These are phyloP conservation scores for Pogona vitticeps DNA, from an alignment of 2,113 vertebrate genomes.

Conservation along the genomic window DNA sequence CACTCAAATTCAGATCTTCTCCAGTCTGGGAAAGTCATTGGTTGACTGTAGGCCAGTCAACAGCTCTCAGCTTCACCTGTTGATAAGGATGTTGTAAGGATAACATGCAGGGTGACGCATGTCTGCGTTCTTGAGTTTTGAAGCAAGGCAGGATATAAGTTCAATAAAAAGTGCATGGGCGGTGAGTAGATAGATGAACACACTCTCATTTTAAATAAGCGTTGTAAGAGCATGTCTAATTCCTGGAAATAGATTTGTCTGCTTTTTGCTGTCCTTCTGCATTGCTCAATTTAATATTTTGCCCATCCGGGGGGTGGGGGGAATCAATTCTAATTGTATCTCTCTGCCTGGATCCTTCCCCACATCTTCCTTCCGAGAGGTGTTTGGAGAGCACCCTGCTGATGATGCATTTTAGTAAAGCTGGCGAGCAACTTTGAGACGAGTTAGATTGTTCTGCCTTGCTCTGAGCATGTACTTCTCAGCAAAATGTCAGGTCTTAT, in stretches of 20 bases:
- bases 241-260: background rate
- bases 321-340: background rate
- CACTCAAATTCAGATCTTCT: background rate
- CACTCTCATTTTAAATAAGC: background rate
- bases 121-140: background rate
- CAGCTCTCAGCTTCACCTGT: background rate
- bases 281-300: background rate
- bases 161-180: background rate
- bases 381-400: background rate
- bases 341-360: background rate
- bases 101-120: background rate
- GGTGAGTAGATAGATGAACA: background rate
- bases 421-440: background rate
- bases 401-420: background rate
- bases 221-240: background rate
- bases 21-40: background rate
- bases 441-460: background rate
- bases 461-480: background rate
- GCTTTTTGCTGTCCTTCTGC: background rate
- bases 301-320: background rate
- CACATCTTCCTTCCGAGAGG: background rate
- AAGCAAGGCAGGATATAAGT: background rate
- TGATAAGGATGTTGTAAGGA: background rate
- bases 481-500: slow-evolving; percentile 3
- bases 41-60: background rate